phyloP scores from a whole-genome alignment of 2,888 invertebrate species.

The Machimus rusticus region DNA sequence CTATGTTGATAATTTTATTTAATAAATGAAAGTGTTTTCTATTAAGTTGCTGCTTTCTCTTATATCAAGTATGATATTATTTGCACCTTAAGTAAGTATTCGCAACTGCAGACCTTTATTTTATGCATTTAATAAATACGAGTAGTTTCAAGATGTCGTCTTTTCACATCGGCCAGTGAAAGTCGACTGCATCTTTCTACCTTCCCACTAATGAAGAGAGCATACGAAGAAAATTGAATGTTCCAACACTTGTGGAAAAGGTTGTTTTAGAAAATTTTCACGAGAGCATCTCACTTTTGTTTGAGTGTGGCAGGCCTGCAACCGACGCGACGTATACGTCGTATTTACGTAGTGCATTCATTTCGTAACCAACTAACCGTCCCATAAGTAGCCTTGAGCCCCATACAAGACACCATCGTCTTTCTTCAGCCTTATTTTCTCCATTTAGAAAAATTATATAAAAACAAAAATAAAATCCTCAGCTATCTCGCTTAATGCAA shows the following conservation, averaged over 20 bases:
- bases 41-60: too few relatives aligned
- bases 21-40: too few relatives aligned
- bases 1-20: too few relatives aligned
- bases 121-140: background rate
- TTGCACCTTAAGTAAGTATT: too few relatives aligned
- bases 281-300: constrained; percentile 13
- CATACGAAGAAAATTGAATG: constrained; percentile 12
- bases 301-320: background rate
- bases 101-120: background rate
- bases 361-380: constrained; percentile 46
- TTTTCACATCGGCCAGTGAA: background rate
- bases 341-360: constrained; percentile 31
- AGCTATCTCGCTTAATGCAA: constrained; percentile 48
- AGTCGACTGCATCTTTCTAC: background rate
- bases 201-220: background rate
- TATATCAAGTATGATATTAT: too few relatives aligned
- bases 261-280: constrained; percentile 4
- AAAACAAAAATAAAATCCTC: constrained; percentile 18
- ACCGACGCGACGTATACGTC: background rate
- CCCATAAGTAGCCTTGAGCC: constrained; percentile 46
- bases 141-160: background rate
- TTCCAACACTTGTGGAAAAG: background rate
- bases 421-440: constrained; percentile 22
- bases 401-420: constrained; percentile 24
- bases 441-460: constrained; percentile 11